Evolutionary conservation across 1,140 invertebrate species (phyloP).

Genomic region (Neuroterus valhalla): DNA sequence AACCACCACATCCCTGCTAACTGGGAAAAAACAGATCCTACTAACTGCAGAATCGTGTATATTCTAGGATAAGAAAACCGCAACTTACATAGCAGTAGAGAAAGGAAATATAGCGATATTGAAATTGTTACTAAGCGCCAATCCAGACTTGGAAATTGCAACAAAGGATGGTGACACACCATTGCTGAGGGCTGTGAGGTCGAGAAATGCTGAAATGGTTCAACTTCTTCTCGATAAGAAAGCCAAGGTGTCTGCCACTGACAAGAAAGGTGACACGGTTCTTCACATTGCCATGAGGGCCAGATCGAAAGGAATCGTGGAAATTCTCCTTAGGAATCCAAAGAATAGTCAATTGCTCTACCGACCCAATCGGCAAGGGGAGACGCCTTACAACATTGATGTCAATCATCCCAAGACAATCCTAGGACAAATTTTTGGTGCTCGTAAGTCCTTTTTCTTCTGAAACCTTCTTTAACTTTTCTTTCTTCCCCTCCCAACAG

Average conservation of each 20-base stretch:
- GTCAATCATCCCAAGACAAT: slow-evolving; percentile 95
- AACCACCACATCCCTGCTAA: no score
- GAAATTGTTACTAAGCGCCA: slow-evolving; percentile 89
- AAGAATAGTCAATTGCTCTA: slow-evolving; percentile 97
- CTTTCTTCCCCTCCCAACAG: no score
- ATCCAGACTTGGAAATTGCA: slow-evolving; percentile 94
- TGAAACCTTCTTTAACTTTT: slow-evolving; percentile 2
- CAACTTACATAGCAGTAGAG: slow-evolving; percentile 97
- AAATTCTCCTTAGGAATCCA: slow-evolving; percentile 95
- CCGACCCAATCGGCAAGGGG: slow-evolving; percentile 94
- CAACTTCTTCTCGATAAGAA: slow-evolving; percentile 94
- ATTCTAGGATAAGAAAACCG: slow-evolving; percentile 91
- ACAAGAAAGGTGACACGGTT: slow-evolving; percentile 97
- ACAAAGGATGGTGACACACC: slow-evolving; percentile 98
- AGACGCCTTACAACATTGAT: slow-evolving; percentile 99
- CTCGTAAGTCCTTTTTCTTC: slow-evolving; percentile 78
- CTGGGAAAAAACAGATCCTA: no score
- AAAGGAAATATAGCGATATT: slow-evolving; percentile 93
- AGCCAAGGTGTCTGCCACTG: slow-evolving; percentile 94
- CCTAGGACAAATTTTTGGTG: slow-evolving; percentile 95
- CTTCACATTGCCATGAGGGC: slow-evolving; percentile 97
- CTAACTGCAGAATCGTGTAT: neutral
- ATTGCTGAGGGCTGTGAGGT: slow-evolving; percentile 91
- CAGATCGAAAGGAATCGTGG: slow-evolving; percentile 94
- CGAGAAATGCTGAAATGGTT: slow-evolving; percentile 93